Evolutionary conservation across 2,113 vertebrate species (phyloP), one percentile per base, ranked within the genome.

Genomic region (Cynocephalus volans): DNA sequence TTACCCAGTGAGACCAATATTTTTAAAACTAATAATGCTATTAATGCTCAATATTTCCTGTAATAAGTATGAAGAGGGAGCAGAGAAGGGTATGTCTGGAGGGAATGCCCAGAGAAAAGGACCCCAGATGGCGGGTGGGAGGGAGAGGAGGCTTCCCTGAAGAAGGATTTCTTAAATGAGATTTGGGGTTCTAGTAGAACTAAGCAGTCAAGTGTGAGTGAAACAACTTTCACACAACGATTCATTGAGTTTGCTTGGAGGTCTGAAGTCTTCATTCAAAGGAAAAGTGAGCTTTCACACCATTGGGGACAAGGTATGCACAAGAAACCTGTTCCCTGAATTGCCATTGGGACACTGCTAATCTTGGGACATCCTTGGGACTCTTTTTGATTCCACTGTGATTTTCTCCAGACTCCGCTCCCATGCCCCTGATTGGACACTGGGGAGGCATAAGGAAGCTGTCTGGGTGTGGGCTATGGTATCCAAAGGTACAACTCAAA

Each of bases 61-160:
- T 15, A 65, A 21, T 28, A 70, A 26, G 50, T 5, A 84, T 3
- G 6, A 93, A 85, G n/a, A 62, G 1, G 28, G 9, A 60, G 11
- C 10, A 45, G 10, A 8, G 31, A 52, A 41, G 0, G 12, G 28
- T 18, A 18, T 64, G 7, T n/a, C 18, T 17, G 41, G 41, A 77
- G 52, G 6, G 21, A 62, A 33, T 4, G 3, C 7, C n/a, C 23
- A 82, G 54, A 90, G 58, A 88, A 92, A 77, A 41, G 11, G 11
- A 41, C 7, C 18, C 50, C 36, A 18, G 21, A 14, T 5, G 23
- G 36, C 3, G 10, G 6, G 17, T 50, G 5, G 21, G 11, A 18
- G 0, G 5, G 0, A 45, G 4, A 5, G 13, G 8, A 18, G 8
- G 12, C 3, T 31, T 75, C 36, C 21, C 41, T 6, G 3, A 67